Conservation (phyloP, 2,113 vertebrate genomes). For the Cepphus grylle region DNA sequence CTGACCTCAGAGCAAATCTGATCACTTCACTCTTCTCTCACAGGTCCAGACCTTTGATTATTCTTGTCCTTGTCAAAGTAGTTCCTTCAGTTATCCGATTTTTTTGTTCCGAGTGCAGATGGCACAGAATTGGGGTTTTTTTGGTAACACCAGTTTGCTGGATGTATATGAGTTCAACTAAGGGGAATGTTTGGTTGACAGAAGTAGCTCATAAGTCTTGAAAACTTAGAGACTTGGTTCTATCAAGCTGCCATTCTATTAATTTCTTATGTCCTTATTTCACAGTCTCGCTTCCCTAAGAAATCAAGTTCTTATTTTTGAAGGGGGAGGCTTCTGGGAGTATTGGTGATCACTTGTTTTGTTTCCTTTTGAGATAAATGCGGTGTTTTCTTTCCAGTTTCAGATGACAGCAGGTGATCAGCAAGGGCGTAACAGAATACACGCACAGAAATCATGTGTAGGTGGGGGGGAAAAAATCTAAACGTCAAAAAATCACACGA, state of each 20-base stretch:
- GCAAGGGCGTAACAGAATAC: neutral
- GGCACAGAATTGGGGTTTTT: neutral
- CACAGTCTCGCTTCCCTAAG: neutral
- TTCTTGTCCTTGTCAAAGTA: neutral
- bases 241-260: neutral
- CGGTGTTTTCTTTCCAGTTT: neutral
- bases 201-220: neutral
- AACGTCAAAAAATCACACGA: neutral
- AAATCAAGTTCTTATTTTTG: neutral
- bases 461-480: neutral
- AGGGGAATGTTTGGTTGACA: neutral
- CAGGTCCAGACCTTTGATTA: neutral
- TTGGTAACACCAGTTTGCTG: neutral
- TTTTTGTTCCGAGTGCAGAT: neutral
- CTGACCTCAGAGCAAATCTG: slow-evolving; percentile 2
- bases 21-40: neutral
- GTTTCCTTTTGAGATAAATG: neutral
- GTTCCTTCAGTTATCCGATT: neutral
- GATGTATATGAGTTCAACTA: neutral
- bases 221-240: neutral
- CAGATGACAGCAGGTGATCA: neutral
- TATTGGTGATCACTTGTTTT: neutral
- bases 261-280: neutral
- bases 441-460: neutral
- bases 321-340: neutral